Evolutionary conservation across 2,888 invertebrate species (phyloP), one percentile per base, ranked within the genome.

Genomic region (Cantharis nigra): DNA sequence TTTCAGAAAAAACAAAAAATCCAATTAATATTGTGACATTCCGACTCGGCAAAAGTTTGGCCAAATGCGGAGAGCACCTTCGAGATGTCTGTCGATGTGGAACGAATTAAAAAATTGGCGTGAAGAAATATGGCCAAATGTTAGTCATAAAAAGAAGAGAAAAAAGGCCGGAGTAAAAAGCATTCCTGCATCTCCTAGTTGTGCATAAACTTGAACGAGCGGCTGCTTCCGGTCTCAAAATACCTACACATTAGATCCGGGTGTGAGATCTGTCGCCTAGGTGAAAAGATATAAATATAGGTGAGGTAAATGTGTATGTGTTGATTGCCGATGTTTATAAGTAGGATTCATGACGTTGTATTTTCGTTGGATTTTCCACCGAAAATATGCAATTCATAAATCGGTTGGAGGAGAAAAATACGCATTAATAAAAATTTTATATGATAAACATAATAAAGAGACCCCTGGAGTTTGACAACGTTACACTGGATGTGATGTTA

Each of bases 201-300:
- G 82, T 84, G 83, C 83, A 85, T 83, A 84, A 85, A 85, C 84
- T 84, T 81, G 83, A 82, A 82, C 81, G 84, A 81, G 83, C 81
- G 82, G 79, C 79, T 77, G 82, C 84, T 87, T 87, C 86, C 86
- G 87, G 83, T 84, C 85, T 83, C 75, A 84, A 86, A 86, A 86
- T 83, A 83, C 79, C 64, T 81, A 74, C 69, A 70, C 77, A 79
- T 79, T 78, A 80, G 78, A 78, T 80, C 79, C 74, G 76, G 74
- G 78, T 77, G 77, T 74, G 80, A 75, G 80, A 81, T 80, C 77
- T 80, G 79, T 81, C 80, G 81, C 71, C 75, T 80, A 81, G 80
- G 81, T 81, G 80, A 82, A 84, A 82, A 82, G 82, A 84, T 82
- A 83, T 84, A 83, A 81, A 82, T 83, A 81, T 84, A 85, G 84